Conservation (phyloP, 2,888 invertebrate species). For the Peribatodes rhomboidaria region DNA sequence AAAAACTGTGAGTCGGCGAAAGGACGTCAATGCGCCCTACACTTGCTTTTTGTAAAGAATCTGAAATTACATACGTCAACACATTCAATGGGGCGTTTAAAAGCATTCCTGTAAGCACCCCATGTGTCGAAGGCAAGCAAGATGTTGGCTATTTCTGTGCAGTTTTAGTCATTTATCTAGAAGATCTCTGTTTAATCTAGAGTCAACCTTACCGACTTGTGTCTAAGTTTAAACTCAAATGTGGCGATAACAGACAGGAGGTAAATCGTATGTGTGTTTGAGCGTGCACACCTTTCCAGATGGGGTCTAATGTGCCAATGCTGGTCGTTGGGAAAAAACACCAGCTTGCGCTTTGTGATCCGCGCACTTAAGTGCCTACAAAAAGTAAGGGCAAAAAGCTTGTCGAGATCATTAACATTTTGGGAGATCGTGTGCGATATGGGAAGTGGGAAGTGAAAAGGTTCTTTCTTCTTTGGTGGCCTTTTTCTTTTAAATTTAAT, state of each 20-base stretch:
- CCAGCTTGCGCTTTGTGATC: slow-evolving; percentile 31
- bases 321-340: slow-evolving; percentile 53
- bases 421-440: slow-evolving; percentile 42
- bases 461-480: slow-evolving; percentile 24
- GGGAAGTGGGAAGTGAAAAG: not conserved
- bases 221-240: slow-evolving; percentile 23
- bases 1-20: slow-evolving; percentile 53
- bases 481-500: not conserved
- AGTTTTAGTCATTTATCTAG: slow-evolving; percentile 43
- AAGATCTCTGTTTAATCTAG: slow-evolving; percentile 14
- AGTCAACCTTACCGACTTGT: slow-evolving; percentile 4
- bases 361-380: slow-evolving; percentile 29
- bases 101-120: slow-evolving; percentile 68
- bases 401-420: slow-evolving; percentile 34
- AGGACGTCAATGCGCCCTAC: slow-evolving; percentile 55
- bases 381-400: slow-evolving; percentile 33
- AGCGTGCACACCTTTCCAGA: slow-evolving; percentile 53
- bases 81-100: slow-evolving; percentile 75
- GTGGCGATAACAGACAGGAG: not conserved
- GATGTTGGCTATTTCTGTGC: slow-evolving; percentile 59
- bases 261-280: slow-evolving; percentile 39
- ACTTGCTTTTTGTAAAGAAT: slow-evolving; percentile 71
- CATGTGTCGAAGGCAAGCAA: slow-evolving; percentile 55
- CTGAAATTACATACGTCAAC: slow-evolving; percentile 80
- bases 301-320: slow-evolving; percentile 58